Evolutionary conservation across 2,113 vertebrate genomes (phyloP), one percentile per base, ranked within the genome.

Genomic region (Corydoras sp.): DNA sequence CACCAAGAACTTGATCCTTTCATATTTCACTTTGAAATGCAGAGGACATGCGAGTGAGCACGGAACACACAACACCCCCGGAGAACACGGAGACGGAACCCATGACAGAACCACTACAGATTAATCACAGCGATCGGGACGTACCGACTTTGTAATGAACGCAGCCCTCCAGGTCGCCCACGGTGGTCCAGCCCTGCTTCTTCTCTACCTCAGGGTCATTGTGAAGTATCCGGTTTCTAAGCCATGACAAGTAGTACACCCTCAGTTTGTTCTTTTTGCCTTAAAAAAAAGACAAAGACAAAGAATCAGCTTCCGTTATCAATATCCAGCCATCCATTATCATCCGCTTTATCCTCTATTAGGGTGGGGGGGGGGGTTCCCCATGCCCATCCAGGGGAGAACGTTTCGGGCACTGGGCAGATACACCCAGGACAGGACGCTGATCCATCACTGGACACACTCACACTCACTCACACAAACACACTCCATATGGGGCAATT

Each of bases 71-170:
- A 24, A 24, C 18, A 24, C 18, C 18, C 18, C 18, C 18, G 18
- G 18, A 24, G 18, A 24, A 24, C 18, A 24, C 18, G 18, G 2
- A 24, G 18, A 24, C 18, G 18, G 18, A 24, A 24, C 18, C 18
- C 18, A 24, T 24, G 18, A 24, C 18, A 24, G 18, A 24, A 24
- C 18, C 18, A 24, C 18, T 24, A 24, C 18, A 24, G 13, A 24
- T 63, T 10, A 48, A 49, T 3, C 35, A 2, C 35, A 49, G 2
- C 35, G 43, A 24, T 48, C 14, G 10, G 13, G 15, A 86, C 94
- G 79, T 87, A 98, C 97, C 97, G 0, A 99, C 96, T 99, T 99
- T 98, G 85, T 99, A 99, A 86, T 98, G 97, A 63, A 99, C 94
- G 61, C 96, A 98, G 78, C 96, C 96, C 85, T 99, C 96, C 83